Conservation (phyloP, 2,888 invertebrate species). For the Perizoma affinitatum region DNA sequence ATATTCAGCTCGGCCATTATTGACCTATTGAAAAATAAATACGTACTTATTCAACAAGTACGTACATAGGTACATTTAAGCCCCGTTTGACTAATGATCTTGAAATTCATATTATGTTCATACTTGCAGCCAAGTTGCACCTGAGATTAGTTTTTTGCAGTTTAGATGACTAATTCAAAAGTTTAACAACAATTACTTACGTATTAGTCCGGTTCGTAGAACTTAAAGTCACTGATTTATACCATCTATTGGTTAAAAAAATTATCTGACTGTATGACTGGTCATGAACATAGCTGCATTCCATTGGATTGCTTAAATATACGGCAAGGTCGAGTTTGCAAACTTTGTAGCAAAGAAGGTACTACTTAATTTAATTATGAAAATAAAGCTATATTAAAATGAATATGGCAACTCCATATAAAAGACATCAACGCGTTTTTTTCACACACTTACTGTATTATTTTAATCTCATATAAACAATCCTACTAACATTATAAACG, state of each 20-base stretch:
- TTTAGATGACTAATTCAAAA: slow-evolving; percentile 12
- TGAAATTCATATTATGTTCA: too few species aligned
- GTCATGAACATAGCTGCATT: slow-evolving; percentile 64
- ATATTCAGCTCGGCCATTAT: too few species aligned
- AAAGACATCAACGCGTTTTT: not conserved
- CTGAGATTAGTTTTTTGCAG: too few species aligned
- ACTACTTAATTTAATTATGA: not conserved
- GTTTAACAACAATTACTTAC: not conserved
- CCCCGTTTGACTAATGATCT: too few species aligned
- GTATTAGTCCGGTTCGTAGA: slow-evolving; percentile 21
- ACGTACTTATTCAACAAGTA: too few species aligned
- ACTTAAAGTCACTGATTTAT: slow-evolving; percentile 24
- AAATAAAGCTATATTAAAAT: not conserved
- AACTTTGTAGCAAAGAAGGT: slow-evolving; percentile 11
- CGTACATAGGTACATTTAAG: too few species aligned
- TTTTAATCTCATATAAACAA: too few species aligned
- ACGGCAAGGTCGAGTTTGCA: slow-evolving; percentile 55
- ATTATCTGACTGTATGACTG: slow-evolving; percentile 38
- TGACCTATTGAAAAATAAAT: too few species aligned
- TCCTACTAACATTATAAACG: too few species aligned
- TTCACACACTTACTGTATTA: not conserved
- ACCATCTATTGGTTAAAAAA: slow-evolving; percentile 36
- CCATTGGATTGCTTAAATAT: slow-evolving; percentile 53
- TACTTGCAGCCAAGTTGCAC: too few species aligned
- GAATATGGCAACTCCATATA: too few species aligned